Conservation (phyloP, 2,113 vertebrate species). For the Ciconia stormi region DNA sequence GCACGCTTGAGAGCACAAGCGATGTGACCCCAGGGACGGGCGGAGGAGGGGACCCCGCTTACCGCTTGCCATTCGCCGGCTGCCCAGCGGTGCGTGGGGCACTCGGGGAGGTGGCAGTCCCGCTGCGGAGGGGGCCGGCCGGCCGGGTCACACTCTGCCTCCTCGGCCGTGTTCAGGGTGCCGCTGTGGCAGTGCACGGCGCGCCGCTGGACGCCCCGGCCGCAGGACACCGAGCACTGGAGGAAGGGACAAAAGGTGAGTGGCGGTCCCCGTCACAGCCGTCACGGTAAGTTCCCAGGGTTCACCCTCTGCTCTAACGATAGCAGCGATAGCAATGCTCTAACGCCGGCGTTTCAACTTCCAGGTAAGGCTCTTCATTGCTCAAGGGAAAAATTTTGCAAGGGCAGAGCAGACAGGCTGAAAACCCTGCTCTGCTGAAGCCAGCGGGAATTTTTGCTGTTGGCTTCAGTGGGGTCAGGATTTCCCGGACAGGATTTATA, state of each 20-base stretch:
- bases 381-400: not conserved
- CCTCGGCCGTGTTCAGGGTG: constrained; percentile 60
- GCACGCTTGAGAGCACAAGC: not conserved
- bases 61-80: constrained; percentile 86
- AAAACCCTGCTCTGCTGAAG: not conserved
- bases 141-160: constrained; percentile 75
- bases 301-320: not conserved
- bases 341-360: not conserved
- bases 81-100: constrained; percentile 83
- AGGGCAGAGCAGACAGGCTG: not conserved
- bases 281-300: accelerated
- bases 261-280: not conserved
- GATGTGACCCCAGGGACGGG: not conserved
- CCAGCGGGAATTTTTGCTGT: not conserved
- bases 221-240: constrained; percentile 91
- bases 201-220: constrained; percentile 81
- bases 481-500: not conserved
- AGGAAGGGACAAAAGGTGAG: constrained; percentile 64
- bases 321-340: not conserved
- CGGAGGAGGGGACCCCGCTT: constrained; percentile 50
- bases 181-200: constrained; percentile 80
- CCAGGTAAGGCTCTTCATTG: not conserved
- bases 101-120: constrained; percentile 78
- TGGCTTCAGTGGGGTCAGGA: not conserved
- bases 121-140: constrained; percentile 76